A percentile compares a stretch with the other conserved stretches of the same genome.
Evolutionary conservation across 2,888 invertebrate genomes (phyloP).

Genomic region (Ferrisia virgata): DNA sequence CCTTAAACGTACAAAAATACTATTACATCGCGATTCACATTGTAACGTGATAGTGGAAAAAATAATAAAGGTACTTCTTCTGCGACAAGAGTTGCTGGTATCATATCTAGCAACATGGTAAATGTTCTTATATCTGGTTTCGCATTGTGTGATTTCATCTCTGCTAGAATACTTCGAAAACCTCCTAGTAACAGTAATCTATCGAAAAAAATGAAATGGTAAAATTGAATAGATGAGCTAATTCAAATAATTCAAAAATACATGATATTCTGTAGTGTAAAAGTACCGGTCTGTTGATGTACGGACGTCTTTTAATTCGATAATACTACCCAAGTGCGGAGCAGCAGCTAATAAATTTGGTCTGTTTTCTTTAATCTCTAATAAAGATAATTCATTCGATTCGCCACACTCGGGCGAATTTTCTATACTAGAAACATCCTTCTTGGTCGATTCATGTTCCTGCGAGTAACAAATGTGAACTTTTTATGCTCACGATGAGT

Average conservation of each 20-base stretch:
- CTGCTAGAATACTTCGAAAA: constrained; percentile 67
- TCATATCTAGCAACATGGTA: constrained; percentile 69
- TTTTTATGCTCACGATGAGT: no score
- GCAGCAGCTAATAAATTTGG: constrained; percentile 66
- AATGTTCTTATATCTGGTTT: constrained; percentile 76
- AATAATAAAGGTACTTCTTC: constrained; percentile 59
- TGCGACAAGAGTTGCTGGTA: constrained; percentile 64
- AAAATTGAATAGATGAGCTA: neutral
- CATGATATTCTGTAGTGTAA: neutral
- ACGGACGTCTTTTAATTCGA: constrained; percentile 59
- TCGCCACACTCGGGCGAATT: neutral
- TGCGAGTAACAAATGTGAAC: no score
- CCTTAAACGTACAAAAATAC: constrained; percentile 50
- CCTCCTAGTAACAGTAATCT: constrained; percentile 78
- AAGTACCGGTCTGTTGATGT: constrained; percentile 53
- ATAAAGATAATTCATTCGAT: neutral
- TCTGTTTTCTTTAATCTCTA: constrained; percentile 50
- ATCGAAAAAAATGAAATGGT: neutral
- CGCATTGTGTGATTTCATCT: constrained; percentile 67
- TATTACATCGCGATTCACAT: neutral
- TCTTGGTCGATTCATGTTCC: neutral
- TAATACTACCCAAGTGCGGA: constrained; percentile 63
- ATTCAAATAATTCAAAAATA: neutral
- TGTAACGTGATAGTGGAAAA: neutral
- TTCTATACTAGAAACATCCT: neutral